Conservation (phyloP, 2,888 invertebrate genomes). For the Mythimna pallens region DNA sequence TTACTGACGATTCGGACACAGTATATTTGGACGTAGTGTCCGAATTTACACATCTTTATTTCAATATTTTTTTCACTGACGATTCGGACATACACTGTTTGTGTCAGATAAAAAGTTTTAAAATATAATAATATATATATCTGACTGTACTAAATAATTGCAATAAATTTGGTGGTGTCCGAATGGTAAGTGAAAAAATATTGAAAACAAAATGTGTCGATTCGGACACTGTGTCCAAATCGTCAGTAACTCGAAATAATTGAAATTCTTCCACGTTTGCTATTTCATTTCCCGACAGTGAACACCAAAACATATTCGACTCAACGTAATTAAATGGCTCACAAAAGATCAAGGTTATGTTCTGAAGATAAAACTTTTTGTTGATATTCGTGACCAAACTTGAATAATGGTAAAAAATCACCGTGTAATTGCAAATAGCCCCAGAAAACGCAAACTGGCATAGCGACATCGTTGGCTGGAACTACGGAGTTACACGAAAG, state of each 20-base stretch:
- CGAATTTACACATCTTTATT: too few relatives aligned
- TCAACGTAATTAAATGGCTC: conserved; percentile 84
- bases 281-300: conserved; percentile 70
- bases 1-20: too few relatives aligned
- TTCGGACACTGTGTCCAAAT: too few relatives aligned
- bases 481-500: conserved; percentile 54
- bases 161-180: too few relatives aligned
- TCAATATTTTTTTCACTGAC: too few relatives aligned
- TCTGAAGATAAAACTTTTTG: conserved; percentile 86
- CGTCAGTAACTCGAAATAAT: conserved; percentile 16
- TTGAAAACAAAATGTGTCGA: too few relatives aligned
- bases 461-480: conserved; percentile 57
- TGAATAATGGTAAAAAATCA: conserved; percentile 83
- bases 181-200: too few relatives aligned
- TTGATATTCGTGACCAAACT: conserved; percentile 86
- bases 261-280: conserved; percentile 63
- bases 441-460: conserved; percentile 72
- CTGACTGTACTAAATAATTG: too few relatives aligned
- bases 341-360: conserved; percentile 87
- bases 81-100: too few relatives aligned
- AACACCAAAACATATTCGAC: conserved; percentile 70
- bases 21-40: too few relatives aligned
- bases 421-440: conserved; percentile 87
- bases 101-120: too few relatives aligned
- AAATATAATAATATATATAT: too few relatives aligned